These are phyloP conservation scores for Eulithis testata DNA, from an alignment of 2,888 invertebrate genomes.

Conservation along the genomic window DNA sequence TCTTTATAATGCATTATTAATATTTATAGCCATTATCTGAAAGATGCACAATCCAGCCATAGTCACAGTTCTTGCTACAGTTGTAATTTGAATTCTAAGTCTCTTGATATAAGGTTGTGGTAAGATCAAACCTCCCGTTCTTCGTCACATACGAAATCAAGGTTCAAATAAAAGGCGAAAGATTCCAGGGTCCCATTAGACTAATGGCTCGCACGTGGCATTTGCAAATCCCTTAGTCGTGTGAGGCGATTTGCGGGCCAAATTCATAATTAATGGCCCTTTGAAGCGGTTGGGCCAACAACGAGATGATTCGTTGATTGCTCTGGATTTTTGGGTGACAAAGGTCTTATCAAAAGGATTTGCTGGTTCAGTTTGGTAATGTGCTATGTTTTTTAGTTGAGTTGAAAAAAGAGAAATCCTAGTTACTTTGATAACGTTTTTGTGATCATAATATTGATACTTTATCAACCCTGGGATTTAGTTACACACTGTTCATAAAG, in stretches of 20 bases:
- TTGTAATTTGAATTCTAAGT: not conserved
- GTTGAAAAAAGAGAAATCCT: not conserved
- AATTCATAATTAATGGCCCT: conserved; percentile 81
- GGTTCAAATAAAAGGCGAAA: conserved; percentile 50
- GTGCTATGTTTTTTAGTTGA: not conserved
- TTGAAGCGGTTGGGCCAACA: conserved; percentile 67
- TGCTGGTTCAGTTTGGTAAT: conserved; percentile 16
- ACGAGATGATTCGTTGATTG: conserved; percentile 75
- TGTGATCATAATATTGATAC: too few species aligned
- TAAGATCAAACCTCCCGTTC: not conserved
- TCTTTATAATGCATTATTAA: too few species aligned
- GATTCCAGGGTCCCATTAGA: conserved; percentile 76
- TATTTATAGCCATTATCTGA: not conserved
- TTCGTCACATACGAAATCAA: conserved; percentile 32
- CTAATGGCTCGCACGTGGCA: conserved; percentile 81
- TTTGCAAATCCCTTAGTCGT: conserved; percentile 76
- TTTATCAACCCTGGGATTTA: too few species aligned
- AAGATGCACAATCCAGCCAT: not conserved
- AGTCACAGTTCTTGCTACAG: not conserved
- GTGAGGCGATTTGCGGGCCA: conserved; percentile 80
- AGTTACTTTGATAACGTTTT: too few species aligned
- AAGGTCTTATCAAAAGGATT: conserved; percentile 25
- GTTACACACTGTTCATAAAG: too few species aligned
- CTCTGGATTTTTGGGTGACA: conserved; percentile 60
- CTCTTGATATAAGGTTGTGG: conserved; percentile 1